phyloP scores from a whole-genome alignment of 2,113 vertebrate species.

The Ailuropoda melanoleuca region DNA sequence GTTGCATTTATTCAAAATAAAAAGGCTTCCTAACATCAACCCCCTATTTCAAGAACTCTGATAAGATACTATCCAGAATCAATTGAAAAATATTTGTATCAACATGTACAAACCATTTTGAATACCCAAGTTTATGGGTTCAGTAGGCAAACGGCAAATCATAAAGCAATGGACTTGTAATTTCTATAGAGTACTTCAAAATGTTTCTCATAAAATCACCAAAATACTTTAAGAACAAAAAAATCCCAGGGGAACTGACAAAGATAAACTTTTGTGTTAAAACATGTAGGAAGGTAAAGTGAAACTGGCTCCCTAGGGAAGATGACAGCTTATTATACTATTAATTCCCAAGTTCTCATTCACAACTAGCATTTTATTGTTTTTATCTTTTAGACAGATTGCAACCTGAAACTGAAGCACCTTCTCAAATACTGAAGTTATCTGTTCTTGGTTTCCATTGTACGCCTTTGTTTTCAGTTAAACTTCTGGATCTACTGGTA shows the following conservation, averaged over 20 bases:
- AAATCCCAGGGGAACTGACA: neutral
- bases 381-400: conserved; percentile 10
- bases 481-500: neutral
- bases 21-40: neutral
- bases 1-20: conserved; percentile 40
- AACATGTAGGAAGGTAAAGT: neutral
- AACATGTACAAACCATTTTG: neutral
- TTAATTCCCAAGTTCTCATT: conserved; percentile 40
- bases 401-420: conserved; percentile 39
- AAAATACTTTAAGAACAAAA: neutral
- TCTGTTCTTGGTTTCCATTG: neutral
- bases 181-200: conserved; percentile 30
- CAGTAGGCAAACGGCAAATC: conserved; percentile 4
- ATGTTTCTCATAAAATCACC: conserved; percentile 18
- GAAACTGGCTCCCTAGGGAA: neutral
- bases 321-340: conserved; percentile 24
- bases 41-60: conserved; percentile 20
- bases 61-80: neutral
- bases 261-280: conserved; percentile 16
- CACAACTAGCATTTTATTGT: conserved; percentile 34
- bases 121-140: neutral
- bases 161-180: conserved; percentile 7
- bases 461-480: neutral
- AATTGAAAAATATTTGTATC: neutral
- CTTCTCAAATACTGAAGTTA: conserved; percentile 47